phyloP scores from a whole-genome alignment of 2,888 invertebrate genomes.

The Mayetiola destructor region DNA sequence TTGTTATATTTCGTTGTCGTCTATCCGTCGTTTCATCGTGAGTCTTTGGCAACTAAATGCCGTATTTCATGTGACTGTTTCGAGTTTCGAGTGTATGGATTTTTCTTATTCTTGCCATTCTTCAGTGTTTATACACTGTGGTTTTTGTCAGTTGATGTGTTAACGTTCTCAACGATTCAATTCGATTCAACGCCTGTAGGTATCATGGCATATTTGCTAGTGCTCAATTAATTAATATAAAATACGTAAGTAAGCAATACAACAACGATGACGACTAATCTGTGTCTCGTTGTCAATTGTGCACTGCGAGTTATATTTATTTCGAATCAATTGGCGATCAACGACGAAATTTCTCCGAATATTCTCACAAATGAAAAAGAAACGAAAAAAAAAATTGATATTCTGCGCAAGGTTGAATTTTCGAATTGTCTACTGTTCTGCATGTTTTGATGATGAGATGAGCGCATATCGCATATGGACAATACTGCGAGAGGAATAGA shows the following conservation, averaged over 20 bases:
- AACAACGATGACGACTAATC: background rate
- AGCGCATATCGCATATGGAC: conserved; percentile 1
- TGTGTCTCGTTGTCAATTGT: background rate
- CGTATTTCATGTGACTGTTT: too few relatives aligned
- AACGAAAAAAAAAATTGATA: background rate
- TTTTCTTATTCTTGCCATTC: background rate
- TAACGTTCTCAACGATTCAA: background rate
- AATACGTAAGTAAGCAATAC: conserved; percentile 3
- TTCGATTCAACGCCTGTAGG: conserved; percentile 9
- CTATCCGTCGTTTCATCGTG: too few relatives aligned
- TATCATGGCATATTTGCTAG: background rate
- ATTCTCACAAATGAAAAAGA: too few relatives aligned
- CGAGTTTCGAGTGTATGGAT: background rate
- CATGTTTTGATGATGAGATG: background rate
- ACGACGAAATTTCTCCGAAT: too few relatives aligned
- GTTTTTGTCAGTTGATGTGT: background rate
- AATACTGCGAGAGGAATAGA: too few relatives aligned
- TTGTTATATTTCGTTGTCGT: too few relatives aligned
- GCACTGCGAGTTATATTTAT: too few relatives aligned
- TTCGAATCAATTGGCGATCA: too few relatives aligned
- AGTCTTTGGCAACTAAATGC: too few relatives aligned
- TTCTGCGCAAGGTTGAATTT: conserved; percentile 12
- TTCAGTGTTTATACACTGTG: background rate
- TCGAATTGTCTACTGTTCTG: background rate
- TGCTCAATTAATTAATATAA: conserved; percentile 12